Conservation (phyloP, 1,140 invertebrate species). For the Zaprionus kolodkinae region DNA sequence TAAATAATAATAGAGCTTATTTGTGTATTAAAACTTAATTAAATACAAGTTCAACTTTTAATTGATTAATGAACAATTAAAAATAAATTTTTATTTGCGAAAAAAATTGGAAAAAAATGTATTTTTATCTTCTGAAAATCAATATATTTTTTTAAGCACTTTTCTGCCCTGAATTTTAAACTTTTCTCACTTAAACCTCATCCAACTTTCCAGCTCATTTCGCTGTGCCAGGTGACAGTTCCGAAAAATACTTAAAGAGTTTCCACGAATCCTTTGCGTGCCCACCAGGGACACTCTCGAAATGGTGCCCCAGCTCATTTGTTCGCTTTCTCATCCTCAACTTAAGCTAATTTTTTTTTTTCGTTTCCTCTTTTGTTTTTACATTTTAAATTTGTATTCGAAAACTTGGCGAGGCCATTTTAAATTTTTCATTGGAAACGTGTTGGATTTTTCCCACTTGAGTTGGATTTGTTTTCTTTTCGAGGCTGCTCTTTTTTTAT, state of each 20-base stretch:
- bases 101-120: too few species aligned
- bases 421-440: constrained; percentile 2
- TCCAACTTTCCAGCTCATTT: background rate
- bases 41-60: background rate
- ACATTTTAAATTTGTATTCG: constrained; percentile 9
- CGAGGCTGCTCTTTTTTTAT: background rate
- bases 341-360: background rate
- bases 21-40: too few species aligned
- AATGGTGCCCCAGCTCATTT: background rate
- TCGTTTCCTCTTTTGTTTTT: background rate
- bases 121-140: background rate
- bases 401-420: background rate
- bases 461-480: constrained; percentile 4
- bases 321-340: background rate
- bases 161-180: background rate
- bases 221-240: background rate
- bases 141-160: background rate
- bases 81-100: too few species aligned
- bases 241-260: background rate
- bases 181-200: background rate
- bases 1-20: too few species aligned
- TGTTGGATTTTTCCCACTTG: constrained; percentile 7
- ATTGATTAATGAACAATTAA: background rate
- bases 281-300: too few species aligned
- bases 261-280: background rate